Base-by-base conservation (phyloP, 2,888 invertebrate species). In the Eupithecia inturbata region DNA sequence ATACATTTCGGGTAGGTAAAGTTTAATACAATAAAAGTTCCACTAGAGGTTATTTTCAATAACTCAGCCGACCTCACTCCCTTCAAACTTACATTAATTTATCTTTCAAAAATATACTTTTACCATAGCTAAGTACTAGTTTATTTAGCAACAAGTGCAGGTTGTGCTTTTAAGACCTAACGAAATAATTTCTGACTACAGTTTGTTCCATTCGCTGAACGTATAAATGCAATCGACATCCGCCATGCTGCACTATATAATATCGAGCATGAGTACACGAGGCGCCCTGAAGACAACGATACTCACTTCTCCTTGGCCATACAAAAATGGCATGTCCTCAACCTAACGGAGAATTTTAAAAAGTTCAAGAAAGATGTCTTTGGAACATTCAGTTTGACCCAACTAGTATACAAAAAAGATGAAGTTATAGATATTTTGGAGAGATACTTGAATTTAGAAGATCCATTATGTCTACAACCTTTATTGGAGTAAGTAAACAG, bases 311-410 rank as follows among this genome's bases (percentile, higher is more conserved):
- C 96, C 82, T 96, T 98, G 88, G 96, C 97, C 0, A 89, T 99
- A 31, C 96, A 96, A 78, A 99, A 99, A 95, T 99, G 99, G 98
- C 96, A 96, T 84, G 97, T 97, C 3, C 95, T 99, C 31, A 99
- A 99, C 91, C 95, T 98, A 77, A 97, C 98, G 0, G 96, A 97
- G 82, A 96, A 97, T 85, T 99, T 97, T 89, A 95, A 96, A 67
- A 95, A 95, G 70, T 97, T 99, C 83, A 96, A 96, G 77, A 96
- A 96, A 79, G 97, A 97, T 86, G 96, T 98, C 4, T 95, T 96
- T 76, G 95, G 96, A 60, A 96, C 98, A 78, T 95, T 98, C 1
- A 98, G 97, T 1, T 95, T 99, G 73, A 96, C 98, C 0, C 98
- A 99, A 88, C 90, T 99, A 63, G 88, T 99, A 45, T 96, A 97